A percentile compares a stretch with the other conserved stretches of the same genome.
Conservation (phyloP, 2,888 invertebrate species). For the Cerceris ruficornis region DNA sequence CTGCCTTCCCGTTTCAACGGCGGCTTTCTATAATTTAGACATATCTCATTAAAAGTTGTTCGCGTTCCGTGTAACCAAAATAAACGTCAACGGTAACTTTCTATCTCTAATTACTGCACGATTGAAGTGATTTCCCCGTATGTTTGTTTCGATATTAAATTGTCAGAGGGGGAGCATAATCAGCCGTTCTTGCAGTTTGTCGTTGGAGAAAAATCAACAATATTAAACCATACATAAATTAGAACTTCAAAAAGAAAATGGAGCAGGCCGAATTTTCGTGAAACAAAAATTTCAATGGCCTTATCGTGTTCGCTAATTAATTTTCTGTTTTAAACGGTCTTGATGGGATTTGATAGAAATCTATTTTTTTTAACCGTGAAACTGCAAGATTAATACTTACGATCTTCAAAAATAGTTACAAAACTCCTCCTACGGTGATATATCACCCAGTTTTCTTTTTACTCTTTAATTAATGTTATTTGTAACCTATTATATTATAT, state of each 20-base stretch:
- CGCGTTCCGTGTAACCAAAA: slow-evolving; percentile 52
- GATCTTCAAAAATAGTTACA: too few relatives aligned
- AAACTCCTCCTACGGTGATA: background rate
- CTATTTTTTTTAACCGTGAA: too few relatives aligned
- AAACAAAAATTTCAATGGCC: background rate
- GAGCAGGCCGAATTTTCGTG: background rate
- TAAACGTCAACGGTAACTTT: slow-evolving; percentile 56
- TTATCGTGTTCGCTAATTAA: background rate
- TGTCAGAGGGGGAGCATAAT: slow-evolving; percentile 17
- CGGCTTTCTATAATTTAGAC: slow-evolving; percentile 60
- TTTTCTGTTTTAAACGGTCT: background rate
- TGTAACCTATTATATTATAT: too few relatives aligned
- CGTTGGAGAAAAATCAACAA: background rate
- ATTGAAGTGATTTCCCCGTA: slow-evolving; percentile 50
- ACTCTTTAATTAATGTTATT: too few relatives aligned
- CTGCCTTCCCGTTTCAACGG: slow-evolving; percentile 55
- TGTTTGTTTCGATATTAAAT: slow-evolving; percentile 55
- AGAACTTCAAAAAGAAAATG: background rate
- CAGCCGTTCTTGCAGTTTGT: slow-evolving; percentile 11
- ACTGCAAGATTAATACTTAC: too few relatives aligned
- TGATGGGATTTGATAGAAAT: background rate
- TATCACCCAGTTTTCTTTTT: too few relatives aligned
- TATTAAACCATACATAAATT: background rate
- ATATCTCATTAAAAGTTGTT: slow-evolving; percentile 62
- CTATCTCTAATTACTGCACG: slow-evolving; percentile 54